phyloP scores from a whole-genome alignment of 2,888 invertebrate genomes.

The Sicus ferrugineus region DNA sequence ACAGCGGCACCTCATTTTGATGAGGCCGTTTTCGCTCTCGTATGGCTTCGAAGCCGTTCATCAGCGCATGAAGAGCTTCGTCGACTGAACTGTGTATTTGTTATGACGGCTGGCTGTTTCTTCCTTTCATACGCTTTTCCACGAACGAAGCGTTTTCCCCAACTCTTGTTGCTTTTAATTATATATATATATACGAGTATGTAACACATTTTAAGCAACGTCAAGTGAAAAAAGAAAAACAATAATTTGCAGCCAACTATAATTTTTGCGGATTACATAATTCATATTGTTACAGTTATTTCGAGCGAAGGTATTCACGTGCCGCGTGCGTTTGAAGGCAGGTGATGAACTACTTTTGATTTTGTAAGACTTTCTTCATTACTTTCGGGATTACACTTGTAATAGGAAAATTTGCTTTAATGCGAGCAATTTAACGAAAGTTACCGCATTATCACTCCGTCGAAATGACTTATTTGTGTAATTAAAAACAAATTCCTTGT shows the following conservation, averaged over 20 bases:
- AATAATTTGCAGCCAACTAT: not conserved
- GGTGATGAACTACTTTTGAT: too few relatives aligned
- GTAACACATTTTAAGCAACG: constrained; percentile 5
- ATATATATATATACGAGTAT: too few relatives aligned
- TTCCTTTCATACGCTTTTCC: not conserved
- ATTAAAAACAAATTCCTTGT: too few relatives aligned
- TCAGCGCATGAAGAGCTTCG: constrained; percentile 21
- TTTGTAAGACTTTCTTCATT: too few relatives aligned
- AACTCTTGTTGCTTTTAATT: constrained; percentile 8
- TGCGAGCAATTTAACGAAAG: too few relatives aligned
- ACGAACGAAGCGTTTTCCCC: not conserved
- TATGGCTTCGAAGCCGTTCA: constrained; percentile 14
- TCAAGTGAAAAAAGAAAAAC: not conserved
- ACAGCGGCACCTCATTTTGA: not conserved
- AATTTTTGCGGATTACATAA: too few relatives aligned
- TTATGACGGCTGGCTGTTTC: not conserved
- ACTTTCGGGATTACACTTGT: too few relatives aligned
- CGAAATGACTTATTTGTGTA: too few relatives aligned
- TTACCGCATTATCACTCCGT: too few relatives aligned
- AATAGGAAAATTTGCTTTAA: too few relatives aligned
- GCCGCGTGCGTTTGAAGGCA: too few relatives aligned
- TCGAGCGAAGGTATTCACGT: not conserved
- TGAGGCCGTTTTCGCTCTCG: not conserved
- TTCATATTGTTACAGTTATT: not conserved
- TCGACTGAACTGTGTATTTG: not conserved